Evolutionary conservation across 2,797 vertebrate genomes (phyloP), one percentile per base, ranked within the genome.

Genomic region (Chelon auratus): DNA sequence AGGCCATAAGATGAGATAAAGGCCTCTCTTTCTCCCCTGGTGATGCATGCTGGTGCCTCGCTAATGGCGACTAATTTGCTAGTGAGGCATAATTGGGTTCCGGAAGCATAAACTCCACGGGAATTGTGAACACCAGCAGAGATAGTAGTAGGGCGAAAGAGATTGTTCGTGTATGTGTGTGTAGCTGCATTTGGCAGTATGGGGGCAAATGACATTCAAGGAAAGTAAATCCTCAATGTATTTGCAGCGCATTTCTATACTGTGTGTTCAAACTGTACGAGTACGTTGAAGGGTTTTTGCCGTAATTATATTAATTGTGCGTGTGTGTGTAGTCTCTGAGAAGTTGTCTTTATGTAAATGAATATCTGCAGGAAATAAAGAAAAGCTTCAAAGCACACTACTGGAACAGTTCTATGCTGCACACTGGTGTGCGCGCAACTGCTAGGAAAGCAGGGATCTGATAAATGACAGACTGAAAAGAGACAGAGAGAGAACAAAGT

Each of bases 41-140:
- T 89, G 92, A 90, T 85, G 83, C 78, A 75, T 70, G 65, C 83
- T 63, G 72, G 76, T 82, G 85, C 83, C 66, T 82, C 20, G 72
- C 89, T 91, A 93, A 92, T 92, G 83, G 89, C 58, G 86, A 83
- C 85, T 93, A 92, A 95, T 94, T 94, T 92, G 84, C 88, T 83
- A 66, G 78, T 81, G 81, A 88, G 82, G 85, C 81, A 82, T 93
- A 94, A 94, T 94, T 94, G 93, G 85, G 84, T 85, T 92, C 88
- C 42, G 81, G 80, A 85, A 82, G 87, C 79, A 89, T 85, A 74
- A 84, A 85, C 84, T 86, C 88, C 77, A 87, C 75, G 65, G 89
- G 93, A 82, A 84, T 85, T 67, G 73, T 85, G 87, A 84, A 78
- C 82, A 82, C 78, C 90, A 87, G 69, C 70, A 72, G 81, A 75